phyloP scores from a whole-genome alignment of 2,113 vertebrate species.

The Eublepharis macularius region DNA sequence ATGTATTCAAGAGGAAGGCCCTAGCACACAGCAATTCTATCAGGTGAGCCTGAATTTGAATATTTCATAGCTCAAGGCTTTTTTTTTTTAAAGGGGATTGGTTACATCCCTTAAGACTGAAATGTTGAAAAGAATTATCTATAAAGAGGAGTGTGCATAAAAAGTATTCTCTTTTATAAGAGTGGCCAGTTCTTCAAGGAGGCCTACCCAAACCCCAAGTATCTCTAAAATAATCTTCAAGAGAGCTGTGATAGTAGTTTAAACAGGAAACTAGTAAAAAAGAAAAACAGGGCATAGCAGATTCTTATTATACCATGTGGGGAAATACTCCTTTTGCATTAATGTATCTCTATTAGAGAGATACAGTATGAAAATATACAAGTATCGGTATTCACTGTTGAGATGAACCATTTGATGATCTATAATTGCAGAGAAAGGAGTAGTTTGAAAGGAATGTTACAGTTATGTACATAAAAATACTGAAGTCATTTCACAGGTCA shows the following conservation, averaged over 20 bases:
- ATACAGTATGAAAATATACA: neutral
- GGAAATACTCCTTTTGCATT: neutral
- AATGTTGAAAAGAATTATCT: neutral
- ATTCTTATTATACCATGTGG: neutral
- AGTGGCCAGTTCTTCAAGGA: neutral
- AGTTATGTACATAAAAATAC: neutral
- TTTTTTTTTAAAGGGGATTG: neutral
- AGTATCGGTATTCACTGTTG: neutral
- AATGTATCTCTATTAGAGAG: neutral
- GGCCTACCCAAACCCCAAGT: neutral
- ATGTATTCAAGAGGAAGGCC: too few species aligned
- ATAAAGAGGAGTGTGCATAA: neutral
- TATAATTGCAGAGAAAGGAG: neutral
- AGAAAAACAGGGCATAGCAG: neutral
- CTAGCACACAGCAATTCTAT: neutral
- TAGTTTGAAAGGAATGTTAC: neutral
- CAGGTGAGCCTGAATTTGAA: neutral
- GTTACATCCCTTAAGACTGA: neutral
- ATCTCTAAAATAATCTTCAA: neutral
- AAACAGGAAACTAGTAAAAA: neutral
- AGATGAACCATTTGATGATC: neutral
- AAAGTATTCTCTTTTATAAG: neutral
- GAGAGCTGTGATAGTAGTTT: neutral
- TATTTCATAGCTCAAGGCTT: neutral
- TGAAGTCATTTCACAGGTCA: conserved; percentile 41